Evolutionary conservation across 1,140 invertebrate genomes (phyloP).

Genomic region (Phenacoccus solenopsis): DNA sequence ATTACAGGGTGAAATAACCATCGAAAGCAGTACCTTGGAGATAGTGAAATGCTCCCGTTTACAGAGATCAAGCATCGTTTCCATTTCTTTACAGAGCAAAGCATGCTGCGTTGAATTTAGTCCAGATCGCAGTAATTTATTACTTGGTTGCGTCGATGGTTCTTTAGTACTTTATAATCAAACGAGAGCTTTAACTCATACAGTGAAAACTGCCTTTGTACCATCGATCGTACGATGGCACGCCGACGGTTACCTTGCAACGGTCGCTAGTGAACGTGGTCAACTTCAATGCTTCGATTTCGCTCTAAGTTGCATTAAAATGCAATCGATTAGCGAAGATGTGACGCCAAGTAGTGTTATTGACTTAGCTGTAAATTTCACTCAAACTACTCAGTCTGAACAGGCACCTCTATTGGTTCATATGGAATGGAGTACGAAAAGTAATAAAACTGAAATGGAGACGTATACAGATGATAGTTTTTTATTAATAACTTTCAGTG

Average conservation of each 20-base stretch:
- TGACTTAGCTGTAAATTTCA: conserved; percentile 56
- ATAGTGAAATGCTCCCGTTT: conserved; percentile 47
- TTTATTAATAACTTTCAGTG: not conserved
- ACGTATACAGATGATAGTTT: not conserved
- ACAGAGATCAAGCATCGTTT: conserved; percentile 50
- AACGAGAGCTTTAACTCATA: conserved; percentile 45
- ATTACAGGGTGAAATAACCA: conserved; percentile 54
- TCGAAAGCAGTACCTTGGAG: conserved; percentile 58
- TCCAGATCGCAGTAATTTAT: conserved; percentile 53
- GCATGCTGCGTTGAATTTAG: conserved; percentile 52
- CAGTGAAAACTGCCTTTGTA: conserved; percentile 50
- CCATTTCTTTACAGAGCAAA: conserved; percentile 55
- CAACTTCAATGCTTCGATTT: conserved; percentile 67
- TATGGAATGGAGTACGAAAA: not conserved
- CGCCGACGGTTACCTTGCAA: conserved; percentile 49
- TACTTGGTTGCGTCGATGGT: conserved; percentile 62
- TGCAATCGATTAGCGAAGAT: conserved; percentile 55
- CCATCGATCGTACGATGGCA: conserved; percentile 43
- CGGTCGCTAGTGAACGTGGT: conserved; percentile 54
- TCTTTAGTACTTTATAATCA: conserved; percentile 59
- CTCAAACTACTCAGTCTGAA: conserved; percentile 31
- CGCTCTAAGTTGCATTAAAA: conserved; percentile 49
- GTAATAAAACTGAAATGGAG: not conserved
- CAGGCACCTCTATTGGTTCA: not conserved
- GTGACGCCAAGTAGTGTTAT: conserved; percentile 45